These are phyloP conservation scores for Deilephila porcellus DNA, from an alignment of 2,888 invertebrate species.

Conservation along the genomic window DNA sequence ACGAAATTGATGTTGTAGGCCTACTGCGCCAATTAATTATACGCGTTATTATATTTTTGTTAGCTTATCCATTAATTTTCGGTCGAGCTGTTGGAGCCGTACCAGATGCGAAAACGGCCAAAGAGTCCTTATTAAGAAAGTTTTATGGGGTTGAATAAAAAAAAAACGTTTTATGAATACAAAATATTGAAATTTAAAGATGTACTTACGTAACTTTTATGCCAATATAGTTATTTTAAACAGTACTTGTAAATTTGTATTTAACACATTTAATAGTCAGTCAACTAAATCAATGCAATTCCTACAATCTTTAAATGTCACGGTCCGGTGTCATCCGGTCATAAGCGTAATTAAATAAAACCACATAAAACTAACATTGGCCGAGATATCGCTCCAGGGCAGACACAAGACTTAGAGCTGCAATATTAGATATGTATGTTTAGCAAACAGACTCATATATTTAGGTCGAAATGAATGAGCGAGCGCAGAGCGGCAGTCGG, in stretches of 20 bases:
- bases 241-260: no score
- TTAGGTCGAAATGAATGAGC: constrained; percentile 24
- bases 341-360: neutral
- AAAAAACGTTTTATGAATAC: neutral
- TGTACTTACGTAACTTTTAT: no score
- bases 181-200: neutral
- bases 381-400: neutral
- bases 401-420: neutral
- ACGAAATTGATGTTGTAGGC: constrained; percentile 28
- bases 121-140: neutral
- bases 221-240: no score
- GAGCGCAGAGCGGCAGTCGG: constrained; percentile 12
- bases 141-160: constrained; percentile 4
- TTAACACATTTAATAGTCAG: no score
- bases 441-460: constrained; percentile 3
- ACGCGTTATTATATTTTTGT: constrained; percentile 18
- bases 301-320: no score
- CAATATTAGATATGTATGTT: neutral
- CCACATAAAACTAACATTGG: neutral
- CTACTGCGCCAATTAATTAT: constrained; percentile 27
- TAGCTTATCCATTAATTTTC: constrained; percentile 22
- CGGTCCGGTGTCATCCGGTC: no score
- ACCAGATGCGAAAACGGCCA: neutral
- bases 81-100: constrained; percentile 1
- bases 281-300: no score